A percentile compares a stretch with the other conserved stretches of the same genome.
Evolutionary conservation across 2,888 invertebrate species (phyloP).

Genomic region (Antitype chi): DNA sequence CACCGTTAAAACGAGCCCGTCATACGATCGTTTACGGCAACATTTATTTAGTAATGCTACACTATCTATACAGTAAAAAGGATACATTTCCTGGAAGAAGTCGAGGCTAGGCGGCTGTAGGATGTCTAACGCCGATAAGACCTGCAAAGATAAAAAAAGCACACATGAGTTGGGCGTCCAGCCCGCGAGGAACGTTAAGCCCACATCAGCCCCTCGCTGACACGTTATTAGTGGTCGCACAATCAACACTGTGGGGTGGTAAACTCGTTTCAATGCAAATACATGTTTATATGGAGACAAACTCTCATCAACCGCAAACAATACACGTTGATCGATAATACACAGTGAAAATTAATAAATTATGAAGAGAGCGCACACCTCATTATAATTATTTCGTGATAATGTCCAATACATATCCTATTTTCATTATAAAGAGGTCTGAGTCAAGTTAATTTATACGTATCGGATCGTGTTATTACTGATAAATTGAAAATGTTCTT

Average conservation of each 20-base stretch:
- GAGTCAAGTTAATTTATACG: slow-evolving; percentile 59
- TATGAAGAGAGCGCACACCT: slow-evolving; percentile 72
- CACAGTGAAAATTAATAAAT: slow-evolving; percentile 83
- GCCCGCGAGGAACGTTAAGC: slow-evolving; percentile 42
- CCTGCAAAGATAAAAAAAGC: slow-evolving; percentile 92
- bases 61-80: slow-evolving; percentile 89
- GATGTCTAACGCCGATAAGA: slow-evolving; percentile 99
- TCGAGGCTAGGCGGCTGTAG: slow-evolving; percentile 99
- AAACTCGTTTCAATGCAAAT: slow-evolving; percentile 77
- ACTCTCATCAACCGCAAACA: slow-evolving; percentile 76
- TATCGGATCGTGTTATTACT: slow-evolving; percentile 55
- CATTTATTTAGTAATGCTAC: slow-evolving; percentile 67
- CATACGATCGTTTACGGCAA: slow-evolving; percentile 68
- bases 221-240: slow-evolving; percentile 70
- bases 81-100: slow-evolving; percentile 99
- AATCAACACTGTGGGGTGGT: slow-evolving; percentile 66
- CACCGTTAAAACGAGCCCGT: slow-evolving; percentile 72
- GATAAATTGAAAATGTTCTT: slow-evolving; percentile 61
- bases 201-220: slow-evolving; percentile 56
- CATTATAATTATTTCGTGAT: slow-evolving; percentile 79
- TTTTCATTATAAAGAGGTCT: slow-evolving; percentile 70
- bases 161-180: slow-evolving; percentile 50
- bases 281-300: slow-evolving; percentile 74
- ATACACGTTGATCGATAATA: slow-evolving; percentile 81
- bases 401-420: slow-evolving; percentile 71